These are phyloP conservation scores for Catocala sponsa DNA, from an alignment of 2,888 invertebrate species.

Conservation along the genomic window DNA sequence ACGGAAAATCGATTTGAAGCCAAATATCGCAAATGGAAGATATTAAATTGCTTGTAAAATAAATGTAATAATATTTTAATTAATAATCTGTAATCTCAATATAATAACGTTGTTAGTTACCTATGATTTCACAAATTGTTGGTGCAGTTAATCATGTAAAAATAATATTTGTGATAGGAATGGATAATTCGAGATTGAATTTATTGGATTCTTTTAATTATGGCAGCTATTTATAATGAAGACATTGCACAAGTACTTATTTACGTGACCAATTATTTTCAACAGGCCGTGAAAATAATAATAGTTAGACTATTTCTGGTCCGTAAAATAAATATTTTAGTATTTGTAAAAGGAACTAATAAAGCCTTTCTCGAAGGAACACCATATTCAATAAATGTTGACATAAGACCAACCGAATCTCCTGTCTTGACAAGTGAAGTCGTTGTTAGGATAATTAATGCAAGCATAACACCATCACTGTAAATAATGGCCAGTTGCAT, in stretches of 20 bases:
- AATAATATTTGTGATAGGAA: conserved; percentile 23
- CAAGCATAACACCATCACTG: conserved; percentile 46
- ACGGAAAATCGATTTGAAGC: conserved; percentile 71
- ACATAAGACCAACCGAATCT: conserved; percentile 19
- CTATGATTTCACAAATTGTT: conserved; percentile 76
- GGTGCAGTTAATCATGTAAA: conserved; percentile 64
- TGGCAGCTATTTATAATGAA: conserved; percentile 3
- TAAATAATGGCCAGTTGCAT: conserved; percentile 53
- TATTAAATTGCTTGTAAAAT: conserved; percentile 65
- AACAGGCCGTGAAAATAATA: neutral
- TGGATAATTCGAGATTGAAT: conserved; percentile 36
- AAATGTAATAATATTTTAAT: conserved; percentile 64
- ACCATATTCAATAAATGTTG: conserved; percentile 10
- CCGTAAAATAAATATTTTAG: neutral
- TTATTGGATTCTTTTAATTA: conserved; percentile 15
- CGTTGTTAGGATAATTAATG: conserved; percentile 37
- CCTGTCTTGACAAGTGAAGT: conserved; percentile 18
- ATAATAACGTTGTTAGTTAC: conserved; percentile 76
- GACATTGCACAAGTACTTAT: neutral
- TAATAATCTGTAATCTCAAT: conserved; percentile 73
- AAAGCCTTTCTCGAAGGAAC: conserved; percentile 25
- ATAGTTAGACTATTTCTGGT: neutral
- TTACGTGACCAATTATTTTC: neutral
- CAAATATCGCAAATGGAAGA: conserved; percentile 81
- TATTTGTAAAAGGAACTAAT: neutral